phyloP scores from a whole-genome alignment of 1,140 invertebrate genomes.

The Micrasema longulum region DNA sequence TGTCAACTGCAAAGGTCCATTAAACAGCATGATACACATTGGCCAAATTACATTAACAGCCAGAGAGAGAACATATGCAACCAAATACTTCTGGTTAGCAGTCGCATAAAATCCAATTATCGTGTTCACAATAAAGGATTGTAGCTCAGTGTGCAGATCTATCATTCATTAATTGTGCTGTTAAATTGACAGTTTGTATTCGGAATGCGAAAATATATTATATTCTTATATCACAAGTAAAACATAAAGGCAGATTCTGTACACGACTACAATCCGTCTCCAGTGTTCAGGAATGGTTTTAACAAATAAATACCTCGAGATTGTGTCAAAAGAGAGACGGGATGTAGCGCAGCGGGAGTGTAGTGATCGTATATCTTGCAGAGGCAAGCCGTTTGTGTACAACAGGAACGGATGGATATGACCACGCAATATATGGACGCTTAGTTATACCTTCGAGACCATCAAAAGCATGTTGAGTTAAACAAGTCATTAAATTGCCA shows the following conservation, averaged over 20 bases:
- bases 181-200: neutral
- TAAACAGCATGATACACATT: slow-evolving; percentile 51
- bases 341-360: slow-evolving; percentile 33
- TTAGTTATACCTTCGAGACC: slow-evolving; percentile 32
- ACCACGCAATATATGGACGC: slow-evolving; percentile 15
- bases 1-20: slow-evolving; percentile 54
- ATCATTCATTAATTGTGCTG: slow-evolving; percentile 1
- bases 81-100: too few species aligned
- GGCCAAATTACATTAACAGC: slow-evolving; percentile 34
- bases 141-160: slow-evolving; percentile 25
- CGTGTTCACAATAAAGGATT: slow-evolving; percentile 21
- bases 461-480: slow-evolving; percentile 34
- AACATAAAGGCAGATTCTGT: slow-evolving; percentile 2
- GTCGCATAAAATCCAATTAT: slow-evolving; percentile 19
- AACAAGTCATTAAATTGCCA: slow-evolving; percentile 33
- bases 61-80: too few species aligned
- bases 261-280: slow-evolving; percentile 26
- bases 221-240: too few species aligned
- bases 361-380: slow-evolving; percentile 18
- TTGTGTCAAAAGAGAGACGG: slow-evolving; percentile 46
- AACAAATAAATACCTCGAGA: slow-evolving; percentile 53
- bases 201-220: slow-evolving; percentile 10
- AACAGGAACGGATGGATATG: slow-evolving; percentile 27
- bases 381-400: slow-evolving; percentile 25
- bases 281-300: slow-evolving; percentile 27